Evolutionary conservation across 2,888 invertebrate genomes (phyloP).

Genomic region (Drosophila nr. perissopoda): DNA sequence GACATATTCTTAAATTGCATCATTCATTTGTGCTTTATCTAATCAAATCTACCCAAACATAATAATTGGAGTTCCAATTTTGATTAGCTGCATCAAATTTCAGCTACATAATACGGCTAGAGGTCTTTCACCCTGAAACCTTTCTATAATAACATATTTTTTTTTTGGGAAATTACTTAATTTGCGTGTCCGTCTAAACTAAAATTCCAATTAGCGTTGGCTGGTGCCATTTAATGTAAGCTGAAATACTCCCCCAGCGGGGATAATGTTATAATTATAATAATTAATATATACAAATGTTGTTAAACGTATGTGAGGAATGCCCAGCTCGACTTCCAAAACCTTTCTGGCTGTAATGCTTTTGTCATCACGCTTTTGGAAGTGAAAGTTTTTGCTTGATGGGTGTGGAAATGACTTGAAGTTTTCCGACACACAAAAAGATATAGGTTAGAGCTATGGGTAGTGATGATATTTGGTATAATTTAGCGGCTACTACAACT

Average conservation of each 20-base stretch:
- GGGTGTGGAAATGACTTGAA: not conserved
- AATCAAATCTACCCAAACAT: conserved; percentile 20
- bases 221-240: not conserved
- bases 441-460: not conserved
- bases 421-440: not conserved
- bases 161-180: not conserved
- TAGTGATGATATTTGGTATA: not conserved
- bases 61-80: conserved; percentile 19
- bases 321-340: not conserved
- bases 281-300: not conserved
- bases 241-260: not conserved
- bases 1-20: too few relatives aligned
- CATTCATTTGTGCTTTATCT: not conserved
- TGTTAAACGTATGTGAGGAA: not conserved
- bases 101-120: not conserved
- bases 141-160: not conserved
- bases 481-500: not conserved
- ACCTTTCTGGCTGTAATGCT: not conserved
- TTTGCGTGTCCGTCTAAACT: not conserved
- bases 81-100: conserved; percentile 16
- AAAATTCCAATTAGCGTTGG: not conserved
- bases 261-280: not conserved
- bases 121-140: not conserved
- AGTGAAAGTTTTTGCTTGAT: not conserved
- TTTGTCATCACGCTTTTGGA: not conserved